Evolutionary conservation across 2,888 invertebrate species (phyloP).

Genomic region (Abrostola triplasia): DNA sequence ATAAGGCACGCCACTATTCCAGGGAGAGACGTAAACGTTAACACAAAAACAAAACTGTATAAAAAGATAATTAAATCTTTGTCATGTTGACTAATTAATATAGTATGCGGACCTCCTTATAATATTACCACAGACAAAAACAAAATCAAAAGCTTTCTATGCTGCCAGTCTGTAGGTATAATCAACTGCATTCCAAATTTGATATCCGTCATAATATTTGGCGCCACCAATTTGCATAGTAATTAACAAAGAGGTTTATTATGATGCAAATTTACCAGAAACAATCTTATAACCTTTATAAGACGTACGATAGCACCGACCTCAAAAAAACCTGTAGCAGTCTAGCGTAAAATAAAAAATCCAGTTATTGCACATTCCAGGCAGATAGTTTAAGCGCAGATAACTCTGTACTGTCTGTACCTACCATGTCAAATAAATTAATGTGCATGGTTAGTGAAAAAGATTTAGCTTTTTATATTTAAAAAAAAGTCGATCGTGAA

Average conservation of each 20-base stretch:
- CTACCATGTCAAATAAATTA: conserved; percentile 17
- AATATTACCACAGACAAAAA: conserved; percentile 43
- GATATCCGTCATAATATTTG: conserved; percentile 53
- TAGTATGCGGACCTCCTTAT: conserved; percentile 20
- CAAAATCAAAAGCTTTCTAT: conserved; percentile 37
- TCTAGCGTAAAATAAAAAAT: conserved; percentile 24
- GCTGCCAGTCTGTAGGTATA: conserved; percentile 23
- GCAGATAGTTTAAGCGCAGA: conserved; percentile 15
- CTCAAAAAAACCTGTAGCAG: conserved; percentile 53
- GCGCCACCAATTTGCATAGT: conserved; percentile 54
- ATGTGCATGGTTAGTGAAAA: not conserved
- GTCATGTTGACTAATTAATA: conserved; percentile 38
- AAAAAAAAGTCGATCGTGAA: not conserved
- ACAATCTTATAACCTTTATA: conserved; percentile 37
- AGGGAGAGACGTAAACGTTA: conserved; percentile 23
- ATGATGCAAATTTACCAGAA: conserved; percentile 42
- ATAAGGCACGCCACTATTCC: conserved; percentile 38
- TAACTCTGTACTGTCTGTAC: conserved; percentile 5
- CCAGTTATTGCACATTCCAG: conserved; percentile 53
- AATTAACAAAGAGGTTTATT: conserved; percentile 48
- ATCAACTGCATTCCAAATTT: conserved; percentile 54
- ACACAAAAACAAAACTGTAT: conserved; percentile 17
- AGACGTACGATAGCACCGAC: conserved; percentile 31
- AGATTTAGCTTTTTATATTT: too few species aligned
- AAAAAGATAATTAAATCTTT: conserved; percentile 42